phyloP scores from a whole-genome alignment of 2,888 invertebrate species.

The Phyllotreta striolata region DNA sequence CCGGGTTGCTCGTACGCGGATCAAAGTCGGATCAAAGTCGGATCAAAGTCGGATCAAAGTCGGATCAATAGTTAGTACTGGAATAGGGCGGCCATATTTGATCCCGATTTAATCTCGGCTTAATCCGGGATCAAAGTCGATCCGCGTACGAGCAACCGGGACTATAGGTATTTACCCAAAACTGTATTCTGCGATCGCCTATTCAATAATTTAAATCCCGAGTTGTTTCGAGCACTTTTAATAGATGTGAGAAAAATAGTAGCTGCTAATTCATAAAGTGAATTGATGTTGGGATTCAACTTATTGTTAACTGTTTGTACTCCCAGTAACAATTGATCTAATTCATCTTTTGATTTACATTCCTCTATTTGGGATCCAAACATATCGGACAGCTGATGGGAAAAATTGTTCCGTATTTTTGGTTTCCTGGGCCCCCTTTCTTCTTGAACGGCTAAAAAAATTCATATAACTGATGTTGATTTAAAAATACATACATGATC shows the following conservation, averaged over 20 bases:
- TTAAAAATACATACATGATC: background rate
- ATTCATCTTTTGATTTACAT: background rate
- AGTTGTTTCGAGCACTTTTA: slow-evolving; percentile 66
- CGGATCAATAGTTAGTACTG: too few species aligned
- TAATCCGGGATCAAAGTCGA: too few species aligned
- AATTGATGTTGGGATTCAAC: slow-evolving; percentile 30
- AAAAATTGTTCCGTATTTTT: slow-evolving; percentile 38
- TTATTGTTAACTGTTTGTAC: background rate
- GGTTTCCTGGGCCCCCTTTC: slow-evolving; percentile 79
- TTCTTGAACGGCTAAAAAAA: slow-evolving; percentile 77
- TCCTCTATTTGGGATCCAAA: background rate
- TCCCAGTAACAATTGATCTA: too few species aligned
- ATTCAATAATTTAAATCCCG: slow-evolving; percentile 63
- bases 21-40: too few species aligned
- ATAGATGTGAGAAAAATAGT: slow-evolving; percentile 68
- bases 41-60: too few species aligned
- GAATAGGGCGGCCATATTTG: too few species aligned
- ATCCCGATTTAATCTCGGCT: too few species aligned
- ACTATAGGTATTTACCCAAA: slow-evolving; percentile 54
- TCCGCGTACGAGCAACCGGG: too few species aligned
- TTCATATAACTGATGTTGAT: background rate
- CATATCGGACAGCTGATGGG: slow-evolving; percentile 6
- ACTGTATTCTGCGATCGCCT: slow-evolving; percentile 65
- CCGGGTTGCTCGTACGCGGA: too few species aligned
- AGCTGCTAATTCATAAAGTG: slow-evolving; percentile 66